A percentile compares a stretch with the other conserved stretches of the same genome.
Conservation (phyloP, 2,888 invertebrate species). For the Hypercompe scribonia region DNA sequence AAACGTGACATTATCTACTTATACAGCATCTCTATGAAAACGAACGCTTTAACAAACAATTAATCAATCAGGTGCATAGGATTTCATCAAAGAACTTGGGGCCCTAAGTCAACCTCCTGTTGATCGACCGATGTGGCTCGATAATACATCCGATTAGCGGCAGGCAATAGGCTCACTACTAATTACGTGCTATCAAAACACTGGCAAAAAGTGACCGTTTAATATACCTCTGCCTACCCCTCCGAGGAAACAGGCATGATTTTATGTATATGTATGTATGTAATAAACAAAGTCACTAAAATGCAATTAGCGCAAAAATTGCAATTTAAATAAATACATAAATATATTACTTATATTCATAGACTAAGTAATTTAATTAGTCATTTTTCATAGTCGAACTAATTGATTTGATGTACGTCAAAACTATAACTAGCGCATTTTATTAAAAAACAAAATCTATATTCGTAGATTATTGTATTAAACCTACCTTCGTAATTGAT, state of each 20-base stretch:
- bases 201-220: too few relatives aligned
- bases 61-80: too few relatives aligned
- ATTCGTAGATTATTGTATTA: not conserved
- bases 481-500: not conserved
- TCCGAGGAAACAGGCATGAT: too few relatives aligned
- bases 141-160: too few relatives aligned
- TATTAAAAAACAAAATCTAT: not conserved
- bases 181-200: too few relatives aligned
- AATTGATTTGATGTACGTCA: not conserved
- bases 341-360: not conserved
- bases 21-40: slow-evolving; percentile 22
- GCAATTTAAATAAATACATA: not conserved
- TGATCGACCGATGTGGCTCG: too few relatives aligned
- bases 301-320: not conserved
- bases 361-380: not conserved
- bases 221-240: too few relatives aligned
- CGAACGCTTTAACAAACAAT: not conserved
- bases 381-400: not conserved
- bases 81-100: too few relatives aligned
- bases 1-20: slow-evolving; percentile 44
- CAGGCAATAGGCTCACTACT: too few relatives aligned
- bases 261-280: too few relatives aligned
- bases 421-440: not conserved
- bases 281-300: not conserved
- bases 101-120: too few relatives aligned